Base-by-base conservation (phyloP, 2,888 invertebrate species). In the Nasonia oneida region DNA sequence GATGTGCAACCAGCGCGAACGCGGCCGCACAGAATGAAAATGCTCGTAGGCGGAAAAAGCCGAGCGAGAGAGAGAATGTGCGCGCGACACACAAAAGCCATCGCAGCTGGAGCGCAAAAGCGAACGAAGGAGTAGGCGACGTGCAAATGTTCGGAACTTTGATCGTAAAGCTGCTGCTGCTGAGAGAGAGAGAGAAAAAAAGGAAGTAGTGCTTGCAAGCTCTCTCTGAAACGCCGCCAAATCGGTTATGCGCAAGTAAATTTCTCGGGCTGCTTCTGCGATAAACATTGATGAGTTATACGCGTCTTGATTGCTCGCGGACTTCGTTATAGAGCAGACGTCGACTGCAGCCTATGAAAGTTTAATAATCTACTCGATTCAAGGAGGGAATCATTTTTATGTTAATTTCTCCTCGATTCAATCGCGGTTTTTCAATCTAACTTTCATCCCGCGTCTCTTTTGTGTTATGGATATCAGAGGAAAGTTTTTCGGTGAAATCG, bases 231-330 rank as follows among this genome's bases (percentile, higher is more conserved):
- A 90, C 90, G 89, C 90, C 91, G 92, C 92, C 93, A 92, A 92
- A 92, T 92, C 92, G 91, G 92, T 92, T 92, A 92, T 91, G 91
- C 91, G 88, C 90, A 91, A 92, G 91, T 92, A 92, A 91, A 93
- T 93, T 92, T 57, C 75, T 47, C 74, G 29, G 39, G 33, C 15
- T 70, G 29, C 29, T 70, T 70, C 37, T 39, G 37, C 39, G 71
- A 39, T 71, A 71, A 71, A 71, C 71, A 71, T 39, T 39, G 71
- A 71, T 39, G 18, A 61, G 57, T 8, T 29, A n/a, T n/a, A 61
- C n/a, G 6, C 15, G 18, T 61, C 23, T 61, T 61, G 57, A 61
- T 61, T 61, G 57, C 29, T 29, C 10, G n/a, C 15, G 5, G 53
- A 61, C n/a, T 57, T 61, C 57, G n/a, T 61, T 61, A 61, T 12